These are phyloP conservation scores for Bothrops jararaca DNA, from an alignment of 2,113 vertebrate genomes.

Conservation along the genomic window DNA sequence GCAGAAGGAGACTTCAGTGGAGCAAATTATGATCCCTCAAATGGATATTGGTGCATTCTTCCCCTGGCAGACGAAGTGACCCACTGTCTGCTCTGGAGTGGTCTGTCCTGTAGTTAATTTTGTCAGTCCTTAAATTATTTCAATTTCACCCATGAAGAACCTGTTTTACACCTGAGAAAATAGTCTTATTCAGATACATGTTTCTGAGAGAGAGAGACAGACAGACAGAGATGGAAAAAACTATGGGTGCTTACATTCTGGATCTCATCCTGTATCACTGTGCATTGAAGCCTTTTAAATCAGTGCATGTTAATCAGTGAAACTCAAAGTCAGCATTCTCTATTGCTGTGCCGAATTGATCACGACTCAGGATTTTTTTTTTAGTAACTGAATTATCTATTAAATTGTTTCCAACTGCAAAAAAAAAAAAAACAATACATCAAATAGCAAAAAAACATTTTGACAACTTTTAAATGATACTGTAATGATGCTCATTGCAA, in stretches of 20 bases:
- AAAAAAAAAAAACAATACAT: too few species aligned
- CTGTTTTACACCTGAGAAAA: neutral
- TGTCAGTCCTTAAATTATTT: neutral
- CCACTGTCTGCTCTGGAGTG: neutral
- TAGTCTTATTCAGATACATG: neutral
- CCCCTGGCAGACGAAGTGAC: fast-evolving
- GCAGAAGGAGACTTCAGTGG: fast-evolving
- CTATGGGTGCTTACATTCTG: neutral
- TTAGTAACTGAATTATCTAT: constrained; percentile 14
- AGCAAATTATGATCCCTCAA: fast-evolving
- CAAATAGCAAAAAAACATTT: neutral
- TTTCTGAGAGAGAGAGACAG: neutral
- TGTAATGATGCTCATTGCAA: fast-evolving
- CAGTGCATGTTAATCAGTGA: neutral
- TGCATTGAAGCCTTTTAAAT: fast-evolving
- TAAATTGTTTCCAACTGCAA: constrained; percentile 37
- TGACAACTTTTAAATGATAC: neutral
- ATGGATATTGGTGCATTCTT: neutral
- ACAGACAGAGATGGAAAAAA: neutral
- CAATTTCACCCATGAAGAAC: neutral
- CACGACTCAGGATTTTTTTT: constrained; percentile 39
- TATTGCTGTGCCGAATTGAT: neutral
- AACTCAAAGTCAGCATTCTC: fast-evolving
- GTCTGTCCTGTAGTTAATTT: fast-evolving
- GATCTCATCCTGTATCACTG: neutral